Evolutionary conservation across 2,888 invertebrate genomes (phyloP).

Genomic region (Polylopha cassiicola): DNA sequence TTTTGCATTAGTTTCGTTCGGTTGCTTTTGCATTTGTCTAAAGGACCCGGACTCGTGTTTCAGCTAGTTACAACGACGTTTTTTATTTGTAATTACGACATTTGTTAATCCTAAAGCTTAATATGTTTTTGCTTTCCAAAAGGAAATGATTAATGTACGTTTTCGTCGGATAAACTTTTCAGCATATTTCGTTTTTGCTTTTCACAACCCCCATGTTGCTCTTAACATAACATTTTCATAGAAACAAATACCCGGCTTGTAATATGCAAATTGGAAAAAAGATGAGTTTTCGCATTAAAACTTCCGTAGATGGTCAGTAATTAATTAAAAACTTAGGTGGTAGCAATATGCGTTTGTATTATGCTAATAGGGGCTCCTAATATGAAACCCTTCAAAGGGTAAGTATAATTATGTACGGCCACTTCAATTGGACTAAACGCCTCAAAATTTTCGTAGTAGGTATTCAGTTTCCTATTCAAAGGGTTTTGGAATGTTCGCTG

Average conservation of each 20-base stretch:
- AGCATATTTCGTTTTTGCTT: not conserved
- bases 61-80: too few species aligned
- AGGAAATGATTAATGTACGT: not conserved
- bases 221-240: not conserved
- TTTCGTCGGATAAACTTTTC: not conserved
- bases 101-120: too few species aligned
- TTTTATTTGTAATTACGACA: too few species aligned
- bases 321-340: conserved; percentile 70
- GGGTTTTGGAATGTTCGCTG: too few species aligned
- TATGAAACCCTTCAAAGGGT: conserved; percentile 64
- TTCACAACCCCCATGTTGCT: too few species aligned
- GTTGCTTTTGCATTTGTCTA: too few species aligned
- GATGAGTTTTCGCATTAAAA: conserved; percentile 41
- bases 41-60: too few species aligned
- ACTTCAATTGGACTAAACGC: too few species aligned
- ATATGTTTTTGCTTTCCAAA: not conserved
- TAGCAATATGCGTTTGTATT: conserved; percentile 68
- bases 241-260: conserved; percentile 27
- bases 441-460: too few species aligned
- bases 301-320: conserved; percentile 56
- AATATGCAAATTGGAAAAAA: conserved; percentile 48
- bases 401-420: conserved; percentile 11
- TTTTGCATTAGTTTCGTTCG: too few species aligned
- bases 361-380: conserved; percentile 67
- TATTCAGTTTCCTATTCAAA: too few species aligned